phyloP scores from a whole-genome alignment of 2,888 invertebrate genomes.

The Julus scandinavius region DNA sequence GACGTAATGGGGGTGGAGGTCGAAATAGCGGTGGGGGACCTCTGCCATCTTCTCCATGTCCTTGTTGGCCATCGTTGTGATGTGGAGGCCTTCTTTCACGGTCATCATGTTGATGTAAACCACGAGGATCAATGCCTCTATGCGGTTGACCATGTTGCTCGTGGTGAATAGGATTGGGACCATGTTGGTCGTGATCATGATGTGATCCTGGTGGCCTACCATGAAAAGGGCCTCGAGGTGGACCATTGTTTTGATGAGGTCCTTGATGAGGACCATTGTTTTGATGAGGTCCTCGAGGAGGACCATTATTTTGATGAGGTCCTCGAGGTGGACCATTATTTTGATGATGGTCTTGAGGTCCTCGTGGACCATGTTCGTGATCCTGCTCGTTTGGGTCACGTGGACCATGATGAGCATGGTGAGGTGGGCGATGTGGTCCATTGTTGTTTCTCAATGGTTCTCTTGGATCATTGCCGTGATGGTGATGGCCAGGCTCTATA shows the following conservation, averaged over 20 bases:
- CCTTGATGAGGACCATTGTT: too few relatives aligned
- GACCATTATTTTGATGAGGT: neutral
- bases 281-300: too few relatives aligned
- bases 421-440: neutral
- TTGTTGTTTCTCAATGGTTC: neutral
- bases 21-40: neutral
- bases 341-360: neutral
- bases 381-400: too few relatives aligned
- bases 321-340: neutral
- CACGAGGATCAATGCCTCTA: neutral
- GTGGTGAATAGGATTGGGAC: neutral
- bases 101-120: neutral
- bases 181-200: neutral
- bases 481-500: neutral
- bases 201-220: neutral
- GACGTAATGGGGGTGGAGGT: constrained; percentile 8
- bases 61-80: neutral
- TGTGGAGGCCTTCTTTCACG: neutral
- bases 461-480: neutral
- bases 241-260: too few relatives aligned
- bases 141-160: neutral
- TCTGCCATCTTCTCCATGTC: neutral
- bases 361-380: too few relatives aligned
- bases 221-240: neutral
- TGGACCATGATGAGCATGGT: neutral